phyloP scores from a whole-genome alignment of 2,113 vertebrate genomes.

The Campylomormyrus numenius region DNA sequence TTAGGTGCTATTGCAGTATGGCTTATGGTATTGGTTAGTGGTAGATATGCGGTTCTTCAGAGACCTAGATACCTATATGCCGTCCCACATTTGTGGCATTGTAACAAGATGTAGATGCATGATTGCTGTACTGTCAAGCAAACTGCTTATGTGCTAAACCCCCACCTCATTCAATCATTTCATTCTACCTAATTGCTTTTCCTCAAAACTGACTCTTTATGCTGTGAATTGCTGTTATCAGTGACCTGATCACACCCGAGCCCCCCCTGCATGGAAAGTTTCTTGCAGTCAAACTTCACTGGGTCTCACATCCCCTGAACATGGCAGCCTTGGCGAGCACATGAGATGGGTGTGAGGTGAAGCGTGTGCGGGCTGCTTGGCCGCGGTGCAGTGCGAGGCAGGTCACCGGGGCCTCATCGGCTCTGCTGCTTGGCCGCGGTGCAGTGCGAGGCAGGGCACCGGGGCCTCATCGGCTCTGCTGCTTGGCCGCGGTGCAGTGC shows the following conservation, averaged over 20 bases:
- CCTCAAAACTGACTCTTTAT: not conserved
- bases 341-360: not conserved
- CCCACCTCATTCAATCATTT: not conserved
- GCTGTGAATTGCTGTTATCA: not conserved
- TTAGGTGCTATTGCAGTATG: not conserved
- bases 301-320: not conserved
- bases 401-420: not conserved
- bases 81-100: constrained; percentile 54
- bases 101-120: not conserved
- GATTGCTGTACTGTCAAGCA: not conserved
- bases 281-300: not conserved
- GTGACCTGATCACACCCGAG: not conserved
- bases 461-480: constrained; percentile 15
- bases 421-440: constrained; percentile 27
- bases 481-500: too few species aligned
- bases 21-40: not conserved
- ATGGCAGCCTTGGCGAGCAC: not conserved
- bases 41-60: not conserved
- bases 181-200: not conserved
- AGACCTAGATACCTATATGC: not conserved
- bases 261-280: not conserved
- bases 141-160: not conserved
- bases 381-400: not conserved
- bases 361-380: not conserved
- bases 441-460: not conserved